Evolutionary conservation across 2,113 vertebrate genomes (phyloP).

Genomic region (Dermatemys mawii): DNA sequence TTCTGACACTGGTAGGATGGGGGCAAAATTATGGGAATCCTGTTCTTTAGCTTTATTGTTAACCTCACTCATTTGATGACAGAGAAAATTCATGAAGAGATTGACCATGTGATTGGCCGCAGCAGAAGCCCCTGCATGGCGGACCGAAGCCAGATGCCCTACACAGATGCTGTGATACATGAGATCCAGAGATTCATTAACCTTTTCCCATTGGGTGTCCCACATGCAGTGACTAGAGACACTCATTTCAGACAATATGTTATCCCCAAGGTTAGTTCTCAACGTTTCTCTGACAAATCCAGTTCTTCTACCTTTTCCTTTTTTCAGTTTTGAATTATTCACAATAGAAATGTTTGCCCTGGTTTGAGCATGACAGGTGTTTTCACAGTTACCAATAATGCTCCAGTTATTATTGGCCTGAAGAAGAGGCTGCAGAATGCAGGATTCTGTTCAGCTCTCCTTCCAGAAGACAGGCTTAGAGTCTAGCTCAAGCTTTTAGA

Average conservation of each 20-base stretch:
- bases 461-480: too few species aligned
- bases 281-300: too few species aligned
- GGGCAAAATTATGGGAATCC: not conserved
- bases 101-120: conserved; percentile 80
- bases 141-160: conserved; percentile 74
- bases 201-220: conserved; percentile 45
- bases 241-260: conserved; percentile 66
- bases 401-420: too few species aligned
- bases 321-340: too few species aligned
- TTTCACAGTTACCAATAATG: too few species aligned
- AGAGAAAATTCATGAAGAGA: conserved; percentile 87
- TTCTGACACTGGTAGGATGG: not conserved
- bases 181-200: conserved; percentile 78
- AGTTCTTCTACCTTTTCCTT: too few species aligned
- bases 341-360: too few species aligned
- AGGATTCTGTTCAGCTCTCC: too few species aligned
- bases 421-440: too few species aligned
- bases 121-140: conserved; percentile 77
- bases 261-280: conserved; percentile 75
- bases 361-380: too few species aligned
- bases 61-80: conserved; percentile 1
- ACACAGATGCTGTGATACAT: conserved; percentile 70
- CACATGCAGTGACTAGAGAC: conserved; percentile 57
- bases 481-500: too few species aligned
- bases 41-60: not conserved